These are phyloP conservation scores for Paedocypris micromegethes DNA, from an alignment of 2,797 vertebrate species.

Conservation along the genomic window DNA sequence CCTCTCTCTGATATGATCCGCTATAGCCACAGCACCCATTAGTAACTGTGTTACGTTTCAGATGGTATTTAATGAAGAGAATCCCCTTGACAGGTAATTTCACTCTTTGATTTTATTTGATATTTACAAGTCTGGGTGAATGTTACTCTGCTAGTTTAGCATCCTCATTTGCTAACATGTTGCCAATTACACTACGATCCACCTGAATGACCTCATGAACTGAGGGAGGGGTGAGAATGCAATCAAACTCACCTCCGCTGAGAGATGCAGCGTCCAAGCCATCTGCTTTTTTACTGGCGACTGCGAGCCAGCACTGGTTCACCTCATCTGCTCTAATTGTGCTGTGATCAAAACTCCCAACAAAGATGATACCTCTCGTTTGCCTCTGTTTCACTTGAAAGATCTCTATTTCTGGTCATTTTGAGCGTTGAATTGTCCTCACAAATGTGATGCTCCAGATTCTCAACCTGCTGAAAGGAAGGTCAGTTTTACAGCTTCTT, in stretches of 20 bases:
- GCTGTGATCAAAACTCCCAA: conserved; percentile 47
- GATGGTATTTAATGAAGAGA: conserved; percentile 70
- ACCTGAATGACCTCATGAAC: conserved; percentile 73
- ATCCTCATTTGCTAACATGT: conserved; percentile 59
- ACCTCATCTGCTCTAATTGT: conserved; percentile 40
- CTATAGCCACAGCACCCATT: conserved; percentile 52
- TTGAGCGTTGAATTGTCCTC: no score
- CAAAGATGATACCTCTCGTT: conserved; percentile 39
- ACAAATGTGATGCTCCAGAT: no score
- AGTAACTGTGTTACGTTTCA: conserved; percentile 69
- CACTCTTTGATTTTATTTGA: conserved; percentile 71
- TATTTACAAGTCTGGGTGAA: conserved; percentile 78
- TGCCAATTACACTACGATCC: conserved; percentile 75
- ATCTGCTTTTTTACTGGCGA: conserved; percentile 61
- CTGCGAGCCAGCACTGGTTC: conserved; percentile 34
- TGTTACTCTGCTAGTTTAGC: conserved; percentile 58
- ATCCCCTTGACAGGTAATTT: conserved; percentile 69
- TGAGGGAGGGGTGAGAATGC: conserved; percentile 50
- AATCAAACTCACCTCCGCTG: conserved; percentile 60
- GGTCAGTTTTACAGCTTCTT: no score
- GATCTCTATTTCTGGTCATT: no score
- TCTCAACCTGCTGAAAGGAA: no score
- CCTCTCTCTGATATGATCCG: conserved; percentile 51
- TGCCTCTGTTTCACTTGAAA: conserved; percentile 45
- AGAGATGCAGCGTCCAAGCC: conserved; percentile 65